Base-by-base conservation (phyloP, 2,797 vertebrate genomes). In the Poeciliopsis presidionis region DNA sequence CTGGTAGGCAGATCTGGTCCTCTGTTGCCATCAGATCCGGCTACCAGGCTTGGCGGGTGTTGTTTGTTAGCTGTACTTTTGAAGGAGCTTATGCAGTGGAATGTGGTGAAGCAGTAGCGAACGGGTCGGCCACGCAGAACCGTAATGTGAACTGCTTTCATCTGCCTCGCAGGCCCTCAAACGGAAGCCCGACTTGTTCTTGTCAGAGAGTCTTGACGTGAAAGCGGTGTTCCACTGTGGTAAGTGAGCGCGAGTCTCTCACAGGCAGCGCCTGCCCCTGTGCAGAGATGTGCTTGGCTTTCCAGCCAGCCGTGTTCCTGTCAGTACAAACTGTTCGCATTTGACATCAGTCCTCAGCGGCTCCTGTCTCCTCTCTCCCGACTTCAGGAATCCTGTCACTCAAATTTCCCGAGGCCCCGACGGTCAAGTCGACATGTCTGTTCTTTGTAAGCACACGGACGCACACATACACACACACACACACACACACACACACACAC, bases 191-290 rank as follows among this genome's bases (percentile, higher is more conserved):
- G 98, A 98, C 95, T 96, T 99, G 92, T 99, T 97, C 96, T 95
- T 98, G 92, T 98, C 97, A 90, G 97, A 97, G 93, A 97, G 96
- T 93, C 95, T 99, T 92, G 98, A 99, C 57, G 97, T 99, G 93
- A 99, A 99, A 94, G 98, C 98, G 14, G 96, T 99, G 85, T 99
- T 98, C 94, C 98, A 99, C 84, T 99, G 98, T 93, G 98, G 98
- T 99, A 95, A 98, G 98, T 97, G 84, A 76, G 55, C 72, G 25
- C 65, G 65, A 65, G 9, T 41, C 47, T 73, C 51, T 74, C 53
- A 86, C 47, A 86, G 46, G 71, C 73, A 36, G 49, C 70, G 51
- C 72, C 63, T 61, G 33, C 28, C 13, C 71, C 39, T 25, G 65
- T 81, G 74, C 75, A 69, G 39, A 20, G 46, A 7, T 28, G 61